Evolutionary conservation across 2,888 invertebrate genomes (phyloP), one percentile per base, ranked within the genome.

Genomic region (Dynastes hyllus): DNA sequence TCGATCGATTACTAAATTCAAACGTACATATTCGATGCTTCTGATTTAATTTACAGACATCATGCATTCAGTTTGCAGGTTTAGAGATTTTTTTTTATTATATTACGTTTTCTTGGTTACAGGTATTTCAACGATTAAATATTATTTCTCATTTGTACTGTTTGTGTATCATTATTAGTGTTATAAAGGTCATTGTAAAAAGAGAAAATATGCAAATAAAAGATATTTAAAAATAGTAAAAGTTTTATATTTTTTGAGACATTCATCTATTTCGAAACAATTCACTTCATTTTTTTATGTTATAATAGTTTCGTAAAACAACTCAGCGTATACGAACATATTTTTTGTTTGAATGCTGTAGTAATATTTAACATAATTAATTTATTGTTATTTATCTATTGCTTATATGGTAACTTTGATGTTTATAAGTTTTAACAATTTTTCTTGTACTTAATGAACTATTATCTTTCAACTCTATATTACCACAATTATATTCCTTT

Each of bases 241-340:
- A 73, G 73, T 71, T 78, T 78, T 78, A 78, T 78, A 78, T 78
- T 78, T 78, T 51, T 78, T 78, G 53, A 78, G 71, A 73, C 69
- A 32, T 71, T 71, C 66, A 76, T 58, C 58, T 76, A 37, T 16
- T 8, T 40, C 16, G n/a, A 32, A 66, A n/a, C 16, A 16, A 66
- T 40, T 66, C 16, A 40, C n/a, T 66, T 66, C 13, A 65, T 66
- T 66, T 66, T 16, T 66, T 66, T 37, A 40, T 66, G 13, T 40
- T 22, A 8, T 16, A 40, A n/a, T 40, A 37, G 11, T 45, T 45
- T 45, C 11, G 45, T 45, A 45, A 45, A 45, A 45, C 45, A 45
- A 45, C 45, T 45, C 1, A 45, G 45, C 45, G 45, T 8, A 55
- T 22, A 55, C 55, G n/a, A 70, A 22, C 9, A n/a, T 70, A 29